Evolutionary conservation across 2,888 invertebrate genomes (phyloP).

Genomic region (Idaea aversata): DNA sequence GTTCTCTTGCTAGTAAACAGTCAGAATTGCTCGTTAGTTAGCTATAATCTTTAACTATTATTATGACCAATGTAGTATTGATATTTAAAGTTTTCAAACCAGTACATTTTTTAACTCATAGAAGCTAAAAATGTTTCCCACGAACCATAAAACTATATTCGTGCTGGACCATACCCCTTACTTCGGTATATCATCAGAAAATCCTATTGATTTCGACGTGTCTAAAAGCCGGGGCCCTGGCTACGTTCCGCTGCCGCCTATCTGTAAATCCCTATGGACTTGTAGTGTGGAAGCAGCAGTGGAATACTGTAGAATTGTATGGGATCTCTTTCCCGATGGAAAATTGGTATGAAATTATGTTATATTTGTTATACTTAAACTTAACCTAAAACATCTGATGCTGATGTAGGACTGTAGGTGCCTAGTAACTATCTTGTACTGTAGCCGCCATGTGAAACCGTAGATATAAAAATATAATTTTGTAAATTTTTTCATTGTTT

Average conservation of each 20-base stretch:
- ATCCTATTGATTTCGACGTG: slow-evolving; percentile 90
- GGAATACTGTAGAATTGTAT: slow-evolving; percentile 97
- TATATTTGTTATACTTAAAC: neutral
- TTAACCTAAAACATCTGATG: neutral
- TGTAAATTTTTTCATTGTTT: no score
- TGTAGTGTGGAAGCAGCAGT: slow-evolving; percentile 96
- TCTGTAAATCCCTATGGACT: slow-evolving; percentile 97
- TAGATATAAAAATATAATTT: no score
- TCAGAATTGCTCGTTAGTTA: no score
- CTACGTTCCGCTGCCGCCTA: slow-evolving; percentile 88
- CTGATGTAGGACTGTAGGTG: neutral
- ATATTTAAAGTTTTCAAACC: neutral
- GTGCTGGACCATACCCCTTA: slow-evolving; percentile 96
- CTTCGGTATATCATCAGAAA: slow-evolving; percentile 92
- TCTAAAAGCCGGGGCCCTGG: slow-evolving; percentile 85
- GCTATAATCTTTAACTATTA: neutral
- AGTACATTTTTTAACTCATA: neutral
- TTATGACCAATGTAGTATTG: neutral
- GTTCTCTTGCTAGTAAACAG: no score
- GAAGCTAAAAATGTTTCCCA: slow-evolving; percentile 78
- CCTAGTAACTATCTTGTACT: no score
- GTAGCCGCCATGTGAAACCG: no score
- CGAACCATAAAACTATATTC: slow-evolving; percentile 97
- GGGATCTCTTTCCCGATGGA: slow-evolving; percentile 96
- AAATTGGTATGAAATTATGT: slow-evolving; percentile 85